Base-by-base conservation (phyloP, 2,113 vertebrate species). In the Siniperca knerii region DNA sequence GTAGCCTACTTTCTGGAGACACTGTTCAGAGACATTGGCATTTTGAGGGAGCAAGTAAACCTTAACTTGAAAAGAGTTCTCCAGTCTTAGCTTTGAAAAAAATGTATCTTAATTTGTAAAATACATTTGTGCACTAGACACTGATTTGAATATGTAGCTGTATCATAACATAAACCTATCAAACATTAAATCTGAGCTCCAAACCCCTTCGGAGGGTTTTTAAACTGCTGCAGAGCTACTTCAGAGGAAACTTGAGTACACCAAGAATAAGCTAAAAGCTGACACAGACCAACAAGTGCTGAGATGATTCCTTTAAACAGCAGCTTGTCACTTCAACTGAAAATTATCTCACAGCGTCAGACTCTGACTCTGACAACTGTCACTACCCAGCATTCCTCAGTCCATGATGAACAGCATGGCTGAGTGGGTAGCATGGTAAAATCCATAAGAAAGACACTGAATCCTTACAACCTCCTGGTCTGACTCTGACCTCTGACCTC, bases 381-480 rank as follows among this genome's bases (percentile, higher is more conserved):
- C 80, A 85, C 68, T 70, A 79, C 66, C 57, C 86, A 66, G 73
- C 82, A 90, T 91, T 75, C 84, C 71, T 90, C 73, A n/a, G 70
- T 33, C 40, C 67, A 60, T 2, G 20, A 50, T 21, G 82, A 13
- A 25, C 75, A 66, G 69, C n/a, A n/a, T 0, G 29, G 33, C 72
- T 21, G 55, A 82, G 57, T 66, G 55, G 50, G 67, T 12, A 33
- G 71, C 68, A 57, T 33, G 50, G 69, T 20, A 44, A 72, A 18
- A 2, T 64, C 57, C 40, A 52, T 21, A 42, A 75, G 0, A 57
- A 23, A 71, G 44, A 83, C 40, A 64, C 33, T 4, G 48, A 83
- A 62, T 57, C 79, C 21, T 55, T 20, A 33, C 13, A 46, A 62
- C 46, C 71, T 65, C 29, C 25, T 16, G 35, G 25, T 8, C 13